phyloP scores from a whole-genome alignment of 2,888 invertebrate species.

The Spilarctia lutea region DNA sequence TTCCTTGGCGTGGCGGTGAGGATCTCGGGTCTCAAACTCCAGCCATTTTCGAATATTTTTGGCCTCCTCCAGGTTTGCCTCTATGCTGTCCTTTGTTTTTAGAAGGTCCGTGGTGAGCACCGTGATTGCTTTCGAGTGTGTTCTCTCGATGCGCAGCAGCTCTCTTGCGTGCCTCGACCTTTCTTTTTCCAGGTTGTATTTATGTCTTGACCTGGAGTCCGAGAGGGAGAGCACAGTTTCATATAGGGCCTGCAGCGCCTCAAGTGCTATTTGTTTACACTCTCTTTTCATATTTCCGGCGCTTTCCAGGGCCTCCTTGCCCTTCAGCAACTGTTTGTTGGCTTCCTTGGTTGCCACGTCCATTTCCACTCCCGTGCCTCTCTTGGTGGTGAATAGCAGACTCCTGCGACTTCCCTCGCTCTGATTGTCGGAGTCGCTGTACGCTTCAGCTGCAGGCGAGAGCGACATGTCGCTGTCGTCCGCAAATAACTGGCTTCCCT shows the following conservation, averaged over 20 bases:
- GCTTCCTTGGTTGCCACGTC: constrained; percentile 1
- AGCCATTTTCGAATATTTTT: not conserved
- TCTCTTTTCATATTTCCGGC: not conserved
- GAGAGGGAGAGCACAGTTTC: constrained; percentile 1
- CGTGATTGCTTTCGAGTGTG: not conserved
- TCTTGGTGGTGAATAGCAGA: not conserved
- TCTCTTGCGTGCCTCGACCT: not conserved
- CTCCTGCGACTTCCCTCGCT: not conserved
- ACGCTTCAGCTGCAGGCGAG: too few relatives aligned
- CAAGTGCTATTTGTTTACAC: not conserved
- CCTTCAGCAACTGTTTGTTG: not conserved
- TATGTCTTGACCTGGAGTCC: constrained; percentile 1
- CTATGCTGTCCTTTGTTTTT: not conserved
- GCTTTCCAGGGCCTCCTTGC: not conserved
- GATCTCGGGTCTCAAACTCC: not conserved
- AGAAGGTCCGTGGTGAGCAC: not conserved
- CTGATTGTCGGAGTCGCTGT: not conserved
- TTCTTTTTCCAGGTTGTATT: not conserved
- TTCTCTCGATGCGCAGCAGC: not conserved
- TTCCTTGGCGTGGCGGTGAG: not conserved
- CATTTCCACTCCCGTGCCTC: not conserved
- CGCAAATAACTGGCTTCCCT: too few relatives aligned
- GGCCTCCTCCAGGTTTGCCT: not conserved
- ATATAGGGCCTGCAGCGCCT: not conserved
- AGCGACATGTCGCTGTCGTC: too few relatives aligned